These are phyloP conservation scores for Lutjanus erythropterus DNA, from an alignment of 2,113 vertebrate species.

Conservation along the genomic window DNA sequence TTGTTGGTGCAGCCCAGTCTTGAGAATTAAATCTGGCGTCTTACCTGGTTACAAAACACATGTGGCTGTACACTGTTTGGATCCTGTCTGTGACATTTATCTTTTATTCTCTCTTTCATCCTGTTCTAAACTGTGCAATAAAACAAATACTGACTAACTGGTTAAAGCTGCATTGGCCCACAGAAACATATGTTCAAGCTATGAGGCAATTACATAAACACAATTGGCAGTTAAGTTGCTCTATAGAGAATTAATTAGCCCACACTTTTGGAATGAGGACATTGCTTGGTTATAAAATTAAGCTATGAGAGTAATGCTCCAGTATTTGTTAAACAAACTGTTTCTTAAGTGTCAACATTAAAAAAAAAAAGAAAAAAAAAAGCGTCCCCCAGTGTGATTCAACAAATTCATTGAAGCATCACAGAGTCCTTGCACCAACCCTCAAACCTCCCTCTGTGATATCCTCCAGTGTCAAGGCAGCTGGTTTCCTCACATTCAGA, in stretches of 20 bases:
- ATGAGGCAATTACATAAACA: constrained; percentile 13
- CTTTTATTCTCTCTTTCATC: background rate
- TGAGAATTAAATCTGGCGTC: background rate
- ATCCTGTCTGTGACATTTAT: background rate
- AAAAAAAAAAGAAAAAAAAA: background rate
- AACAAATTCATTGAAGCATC: constrained; percentile 18
- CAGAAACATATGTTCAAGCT: constrained; percentile 13
- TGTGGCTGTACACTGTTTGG: background rate
- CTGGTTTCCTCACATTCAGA: background rate
- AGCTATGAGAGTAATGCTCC: background rate
- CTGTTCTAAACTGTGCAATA: background rate
- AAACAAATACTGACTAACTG: background rate
- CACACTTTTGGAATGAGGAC: constrained; percentile 3
- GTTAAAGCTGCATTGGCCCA: background rate
- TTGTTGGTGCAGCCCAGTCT: no score
- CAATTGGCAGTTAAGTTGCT: background rate
- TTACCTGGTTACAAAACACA: background rate
- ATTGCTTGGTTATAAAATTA: constrained; percentile 9
- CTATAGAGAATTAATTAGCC: constrained; percentile 4
- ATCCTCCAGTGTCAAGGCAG: constrained; percentile 8
- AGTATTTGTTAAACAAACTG: constrained; percentile 8
- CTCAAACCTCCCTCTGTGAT: background rate
- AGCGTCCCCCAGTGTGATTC: background rate
- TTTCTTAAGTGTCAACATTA: background rate
- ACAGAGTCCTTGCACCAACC: background rate